Percentiles rank a stretch among this genome's conserved stretches.
Conservation (phyloP, 2,113 vertebrate species). For the Otocyon megalotis region DNA sequence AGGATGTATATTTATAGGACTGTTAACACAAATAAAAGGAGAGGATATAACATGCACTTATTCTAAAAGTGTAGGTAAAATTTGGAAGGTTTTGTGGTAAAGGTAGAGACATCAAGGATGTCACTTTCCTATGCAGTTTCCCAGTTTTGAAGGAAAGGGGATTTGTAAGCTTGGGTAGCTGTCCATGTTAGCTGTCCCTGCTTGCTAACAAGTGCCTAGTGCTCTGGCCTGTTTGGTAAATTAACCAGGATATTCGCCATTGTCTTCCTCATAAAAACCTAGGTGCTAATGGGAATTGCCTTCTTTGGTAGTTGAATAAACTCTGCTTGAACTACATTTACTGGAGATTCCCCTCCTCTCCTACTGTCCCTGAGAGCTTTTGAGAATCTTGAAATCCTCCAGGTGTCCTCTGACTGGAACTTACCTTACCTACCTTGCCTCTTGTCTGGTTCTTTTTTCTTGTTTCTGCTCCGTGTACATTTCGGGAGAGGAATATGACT, state of each 20-base stretch:
- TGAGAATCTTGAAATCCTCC: not conserved
- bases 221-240: not conserved
- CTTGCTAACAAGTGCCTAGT: not conserved
- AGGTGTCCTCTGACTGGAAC: not conserved
- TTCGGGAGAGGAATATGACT: not conserved
- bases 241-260: not conserved
- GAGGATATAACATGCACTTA: not conserved
- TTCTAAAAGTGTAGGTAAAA: not conserved
- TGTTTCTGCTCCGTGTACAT: not conserved
- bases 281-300: not conserved
- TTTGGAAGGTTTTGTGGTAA: not conserved
- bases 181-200: not conserved
- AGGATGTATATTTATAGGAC: not conserved
- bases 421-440: not conserved
- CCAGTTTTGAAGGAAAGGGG: not conserved
- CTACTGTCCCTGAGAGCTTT: not conserved
- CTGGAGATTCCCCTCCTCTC: accelerated
- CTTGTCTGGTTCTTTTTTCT: not conserved
- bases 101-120: not conserved
- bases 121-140: not conserved
- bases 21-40: not conserved
- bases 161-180: not conserved
- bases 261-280: not conserved
- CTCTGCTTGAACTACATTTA: not conserved
- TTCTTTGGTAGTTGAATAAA: not conserved